Evolutionary conservation across 2,113 vertebrate species (phyloP), one percentile per base, ranked within the genome.

Genomic region (Labeo rohita): DNA sequence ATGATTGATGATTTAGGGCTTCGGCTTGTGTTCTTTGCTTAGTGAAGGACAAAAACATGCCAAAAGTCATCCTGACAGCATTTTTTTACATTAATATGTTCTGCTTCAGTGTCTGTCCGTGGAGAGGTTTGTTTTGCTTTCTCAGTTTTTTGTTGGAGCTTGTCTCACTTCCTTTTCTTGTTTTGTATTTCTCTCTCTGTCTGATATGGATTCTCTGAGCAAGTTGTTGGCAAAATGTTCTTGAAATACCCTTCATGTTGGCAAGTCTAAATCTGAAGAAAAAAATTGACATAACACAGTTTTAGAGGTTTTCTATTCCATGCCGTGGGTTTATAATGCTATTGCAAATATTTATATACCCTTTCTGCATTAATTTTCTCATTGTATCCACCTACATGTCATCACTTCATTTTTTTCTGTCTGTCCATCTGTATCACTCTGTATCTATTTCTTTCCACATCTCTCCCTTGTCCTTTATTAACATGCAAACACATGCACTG

Each of bases 61-160:
- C 28, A 28, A 28, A 28, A 28, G 28, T 28, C 28, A 28, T 28
- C 65, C 43, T 54, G 66, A 75, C 47, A 52, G 13, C 56, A 28
- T 39, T 52, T 28, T 28, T 28, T 28, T 28, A 28, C 28, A 28
- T 28, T 28, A 28, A 28, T 28, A 28, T 28, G 28, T 85, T 70
- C 78, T 59, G 68, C 18, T 47, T 66, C 47, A 39, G 56, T 68
- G 72, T 34, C 28, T 11, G 61, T 56, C 16, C 82, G 70, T 36
- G 23, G 6, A 13, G 13, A 52, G 84, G 84, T 72, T 83, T 88
- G 73, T 88, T 88, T 83, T 85, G 65, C 72, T 21, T 49, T 63
- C 75, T 50, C 84, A 66, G 50, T 83, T 85, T 85, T 79, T 83
- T 83, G 79, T 59, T 34, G 76, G 70, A 72, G 16, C 23, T 59